A percentile compares a stretch with the other conserved stretches of the same genome.
Evolutionary conservation across 2,888 invertebrate genomes (phyloP).

Genomic region (Scaptomyza cyrtandrae): DNA sequence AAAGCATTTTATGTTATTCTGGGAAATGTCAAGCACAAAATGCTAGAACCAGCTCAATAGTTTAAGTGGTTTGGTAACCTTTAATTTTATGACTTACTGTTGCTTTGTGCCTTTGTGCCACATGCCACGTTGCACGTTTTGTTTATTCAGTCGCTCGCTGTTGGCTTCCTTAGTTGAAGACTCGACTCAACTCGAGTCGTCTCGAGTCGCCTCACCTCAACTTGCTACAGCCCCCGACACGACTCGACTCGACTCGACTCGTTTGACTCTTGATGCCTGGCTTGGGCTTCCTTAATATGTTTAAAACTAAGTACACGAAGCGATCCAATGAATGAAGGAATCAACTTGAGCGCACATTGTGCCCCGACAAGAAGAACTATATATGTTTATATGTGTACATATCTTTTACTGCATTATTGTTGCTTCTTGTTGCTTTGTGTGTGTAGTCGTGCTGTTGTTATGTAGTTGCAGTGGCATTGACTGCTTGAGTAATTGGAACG

Average conservation of each 20-base stretch:
- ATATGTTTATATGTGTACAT: slow-evolving; percentile 3
- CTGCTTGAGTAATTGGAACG: slow-evolving; percentile 71
- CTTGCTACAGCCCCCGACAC: slow-evolving; percentile 9
- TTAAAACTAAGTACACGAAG: slow-evolving; percentile 66
- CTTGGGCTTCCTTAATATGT: slow-evolving; percentile 69
- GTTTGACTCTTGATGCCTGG: slow-evolving; percentile 36
- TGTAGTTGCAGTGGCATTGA: slow-evolving; percentile 59
- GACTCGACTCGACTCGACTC: not conserved
- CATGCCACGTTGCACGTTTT: slow-evolving; percentile 34
- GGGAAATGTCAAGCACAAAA: not conserved
- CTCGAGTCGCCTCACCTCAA: slow-evolving; percentile 16
- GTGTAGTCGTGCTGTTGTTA: slow-evolving; percentile 7
- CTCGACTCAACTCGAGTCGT: slow-evolving; percentile 14
- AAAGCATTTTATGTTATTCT: too few relatives aligned
- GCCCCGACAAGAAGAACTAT: slow-evolving; percentile 17
- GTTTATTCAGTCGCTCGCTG: slow-evolving; percentile 50
- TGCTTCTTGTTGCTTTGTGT: slow-evolving; percentile 1
- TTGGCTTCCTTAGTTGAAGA: slow-evolving; percentile 33
- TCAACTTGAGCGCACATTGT: slow-evolving; percentile 63
- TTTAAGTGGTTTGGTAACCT: slow-evolving; percentile 3
- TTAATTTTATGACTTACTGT: slow-evolving; percentile 10
- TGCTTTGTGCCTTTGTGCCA: slow-evolving; percentile 28
- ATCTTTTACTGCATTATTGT: slow-evolving; percentile 24
- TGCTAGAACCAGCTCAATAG: slow-evolving; percentile 26
- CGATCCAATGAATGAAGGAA: slow-evolving; percentile 33